phyloP scores from a whole-genome alignment of 53 echinoderm and acorn worm species.

The Hippasteria phrygiana region DNA sequence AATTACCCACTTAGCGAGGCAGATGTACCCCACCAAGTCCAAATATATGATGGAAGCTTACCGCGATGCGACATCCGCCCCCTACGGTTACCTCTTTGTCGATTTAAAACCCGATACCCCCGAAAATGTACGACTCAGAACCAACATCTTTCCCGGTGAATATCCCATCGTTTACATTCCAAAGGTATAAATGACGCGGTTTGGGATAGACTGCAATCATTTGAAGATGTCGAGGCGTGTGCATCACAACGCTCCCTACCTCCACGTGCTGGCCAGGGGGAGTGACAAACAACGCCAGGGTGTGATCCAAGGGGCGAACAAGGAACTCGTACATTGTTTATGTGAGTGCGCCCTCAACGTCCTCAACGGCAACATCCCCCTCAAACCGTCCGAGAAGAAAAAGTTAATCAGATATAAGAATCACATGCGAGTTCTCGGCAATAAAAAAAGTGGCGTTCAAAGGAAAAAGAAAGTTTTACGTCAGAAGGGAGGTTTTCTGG shows the following conservation, averaged over 20 bases:
- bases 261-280: conserved; percentile 76
- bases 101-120: conserved; percentile 77
- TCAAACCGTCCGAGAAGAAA: conserved; percentile 64
- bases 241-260: conserved; percentile 65
- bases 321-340: conserved; percentile 62
- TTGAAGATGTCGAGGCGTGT: conserved; percentile 64
- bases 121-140: conserved; percentile 69
- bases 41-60: conserved; percentile 81
- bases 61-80: conserved; percentile 59
- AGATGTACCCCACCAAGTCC: conserved; percentile 78
- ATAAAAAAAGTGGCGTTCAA: conserved; percentile 39
- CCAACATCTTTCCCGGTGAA: conserved; percentile 74
- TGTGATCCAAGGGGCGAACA: conserved; percentile 70
- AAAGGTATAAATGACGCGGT: conserved; percentile 11
- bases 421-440: conserved; percentile 58
- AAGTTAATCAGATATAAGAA: conserved; percentile 59
- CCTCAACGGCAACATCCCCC: conserved; percentile 59
- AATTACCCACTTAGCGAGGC: conserved; percentile 79
- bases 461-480: conserved; percentile 68
- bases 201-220: neutral
- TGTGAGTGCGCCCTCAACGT: conserved; percentile 45
- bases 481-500: conserved; percentile 76
- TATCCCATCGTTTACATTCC: conserved; percentile 66
- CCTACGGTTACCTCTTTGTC: conserved; percentile 79
- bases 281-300: conserved; percentile 69